These are phyloP conservation scores for Opisthocomus hoazin DNA, from an alignment of 2,113 vertebrate species.

Conservation along the genomic window DNA sequence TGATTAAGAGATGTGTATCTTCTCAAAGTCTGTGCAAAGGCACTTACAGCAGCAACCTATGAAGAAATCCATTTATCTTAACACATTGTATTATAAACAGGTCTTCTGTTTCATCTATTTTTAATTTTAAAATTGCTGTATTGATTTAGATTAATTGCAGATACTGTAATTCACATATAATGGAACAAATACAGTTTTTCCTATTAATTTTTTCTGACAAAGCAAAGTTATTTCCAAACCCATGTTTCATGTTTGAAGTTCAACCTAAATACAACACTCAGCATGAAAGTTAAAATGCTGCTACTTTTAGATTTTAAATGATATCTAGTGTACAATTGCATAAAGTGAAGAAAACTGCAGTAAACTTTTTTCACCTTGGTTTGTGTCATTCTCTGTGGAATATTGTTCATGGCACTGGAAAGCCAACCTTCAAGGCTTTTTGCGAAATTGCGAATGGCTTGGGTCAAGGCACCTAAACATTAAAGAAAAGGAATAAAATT, in stretches of 20 bases:
- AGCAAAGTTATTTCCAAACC: slow-evolving; percentile 43
- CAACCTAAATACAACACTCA: not conserved
- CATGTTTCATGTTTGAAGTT: not conserved
- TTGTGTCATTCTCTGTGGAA: slow-evolving; percentile 93
- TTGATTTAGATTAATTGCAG: slow-evolving; percentile 8
- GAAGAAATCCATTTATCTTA: slow-evolving; percentile 20
- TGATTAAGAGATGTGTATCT: slow-evolving; percentile 97
- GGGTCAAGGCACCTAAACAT: slow-evolving; percentile 92
- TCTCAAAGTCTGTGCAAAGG: slow-evolving; percentile 95
- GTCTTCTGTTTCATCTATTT: not conserved
- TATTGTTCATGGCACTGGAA: slow-evolving; percentile 93
- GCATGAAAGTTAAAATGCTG: not conserved
- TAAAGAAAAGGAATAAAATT: slow-evolving; percentile 61
- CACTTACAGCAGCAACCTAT: slow-evolving; percentile 93
- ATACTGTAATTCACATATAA: not conserved
- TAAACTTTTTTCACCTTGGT: slow-evolving; percentile 81
- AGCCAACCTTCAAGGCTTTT: slow-evolving; percentile 98
- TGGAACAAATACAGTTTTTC: slow-evolving; percentile 2
- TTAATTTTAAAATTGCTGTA: not conserved
- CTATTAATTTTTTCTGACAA: not conserved
- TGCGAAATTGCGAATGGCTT: slow-evolving; percentile 98
- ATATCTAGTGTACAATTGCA: not conserved
- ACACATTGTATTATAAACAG: not conserved
- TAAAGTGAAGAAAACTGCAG: not conserved
- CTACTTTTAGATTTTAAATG: slow-evolving; percentile 1